Evolutionary conservation across 2,888 invertebrate genomes (phyloP).

Genomic region (Apodemia mormo): DNA sequence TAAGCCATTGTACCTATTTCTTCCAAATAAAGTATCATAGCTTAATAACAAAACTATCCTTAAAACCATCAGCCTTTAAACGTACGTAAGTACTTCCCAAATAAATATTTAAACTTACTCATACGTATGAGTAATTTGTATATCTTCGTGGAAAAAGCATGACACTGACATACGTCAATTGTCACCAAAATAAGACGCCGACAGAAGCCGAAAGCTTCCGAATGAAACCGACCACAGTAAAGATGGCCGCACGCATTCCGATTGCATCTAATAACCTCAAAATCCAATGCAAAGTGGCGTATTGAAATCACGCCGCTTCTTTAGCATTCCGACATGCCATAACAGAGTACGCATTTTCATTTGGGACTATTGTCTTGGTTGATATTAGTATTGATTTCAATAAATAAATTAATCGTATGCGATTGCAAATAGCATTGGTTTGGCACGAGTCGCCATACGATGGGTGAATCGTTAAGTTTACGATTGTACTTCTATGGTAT

Average conservation of each 20-base stretch:
- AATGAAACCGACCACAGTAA: conserved; percentile 66
- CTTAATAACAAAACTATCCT: conserved; percentile 1
- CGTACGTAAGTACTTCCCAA: not conserved
- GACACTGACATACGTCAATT: conserved; percentile 66
- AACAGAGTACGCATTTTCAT: conserved; percentile 77
- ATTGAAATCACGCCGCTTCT: conserved; percentile 77
- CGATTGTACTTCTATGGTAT: conserved; percentile 59
- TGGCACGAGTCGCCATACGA: conserved; percentile 75
- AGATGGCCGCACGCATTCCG: conserved; percentile 76
- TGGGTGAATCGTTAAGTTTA: conserved; percentile 69
- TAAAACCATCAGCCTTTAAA: not conserved
- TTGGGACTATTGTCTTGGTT: conserved; percentile 78
- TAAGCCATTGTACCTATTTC: not conserved
- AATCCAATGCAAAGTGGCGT: conserved; percentile 79
- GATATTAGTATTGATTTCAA: conserved; percentile 82
- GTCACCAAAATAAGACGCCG: conserved; percentile 56
- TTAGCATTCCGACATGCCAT: conserved; percentile 79
- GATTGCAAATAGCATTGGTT: conserved; percentile 72
- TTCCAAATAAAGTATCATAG: conserved; percentile 1
- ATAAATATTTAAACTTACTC: conserved; percentile 50
- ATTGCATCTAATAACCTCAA: conserved; percentile 82
- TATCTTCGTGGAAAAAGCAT: conserved; percentile 66
- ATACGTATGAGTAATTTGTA: conserved; percentile 48
- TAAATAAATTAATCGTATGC: conserved; percentile 80
- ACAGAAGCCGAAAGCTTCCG: conserved; percentile 59